Conservation (phyloP, 1,140 invertebrate species). For the Drosophila carrolli region DNA sequence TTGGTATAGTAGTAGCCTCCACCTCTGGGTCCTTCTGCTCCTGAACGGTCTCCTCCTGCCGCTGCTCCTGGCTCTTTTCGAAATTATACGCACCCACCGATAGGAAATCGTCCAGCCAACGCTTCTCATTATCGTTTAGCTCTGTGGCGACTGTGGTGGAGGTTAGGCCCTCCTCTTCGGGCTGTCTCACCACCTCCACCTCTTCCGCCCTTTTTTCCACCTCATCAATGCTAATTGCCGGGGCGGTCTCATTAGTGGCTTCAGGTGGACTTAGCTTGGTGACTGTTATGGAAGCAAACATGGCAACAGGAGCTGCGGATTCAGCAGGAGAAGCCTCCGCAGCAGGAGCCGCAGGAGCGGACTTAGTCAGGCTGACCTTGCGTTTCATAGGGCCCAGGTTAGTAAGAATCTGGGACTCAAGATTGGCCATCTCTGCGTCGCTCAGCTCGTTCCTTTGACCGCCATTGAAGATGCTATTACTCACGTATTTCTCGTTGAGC, state of each 20-base stretch:
- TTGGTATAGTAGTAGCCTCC: slow-evolving; percentile 54
- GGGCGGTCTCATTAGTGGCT: slow-evolving; percentile 64
- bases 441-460: slow-evolving; percentile 74
- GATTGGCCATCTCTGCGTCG: slow-evolving; percentile 69
- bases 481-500: slow-evolving; percentile 76
- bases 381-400: slow-evolving; percentile 46
- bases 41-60: slow-evolving; percentile 47
- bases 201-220: slow-evolving; percentile 18
- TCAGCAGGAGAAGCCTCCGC: slow-evolving; percentile 10
- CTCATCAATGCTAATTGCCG: slow-evolving; percentile 77
- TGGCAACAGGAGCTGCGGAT: slow-evolving; percentile 9
- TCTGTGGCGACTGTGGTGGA: slow-evolving; percentile 51
- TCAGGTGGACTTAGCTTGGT: slow-evolving; percentile 24
- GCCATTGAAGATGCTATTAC: slow-evolving; percentile 79
- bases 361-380: slow-evolving; percentile 39
- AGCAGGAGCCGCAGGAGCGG: slow-evolving; percentile 11
- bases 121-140: slow-evolving; percentile 80
- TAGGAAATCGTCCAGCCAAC: slow-evolving; percentile 80
- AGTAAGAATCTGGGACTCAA: slow-evolving; percentile 76
- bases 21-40: slow-evolving; percentile 38
- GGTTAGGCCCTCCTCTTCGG: slow-evolving; percentile 21
- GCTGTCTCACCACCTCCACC: background rate
- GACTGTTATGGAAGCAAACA: slow-evolving; percentile 19
- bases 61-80: slow-evolving; percentile 58
- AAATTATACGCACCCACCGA: slow-evolving; percentile 82